Percentiles rank a stretch among this genome's conserved stretches.
Conservation (phyloP, 2,888 invertebrate genomes). For the Pterostichus niger region DNA sequence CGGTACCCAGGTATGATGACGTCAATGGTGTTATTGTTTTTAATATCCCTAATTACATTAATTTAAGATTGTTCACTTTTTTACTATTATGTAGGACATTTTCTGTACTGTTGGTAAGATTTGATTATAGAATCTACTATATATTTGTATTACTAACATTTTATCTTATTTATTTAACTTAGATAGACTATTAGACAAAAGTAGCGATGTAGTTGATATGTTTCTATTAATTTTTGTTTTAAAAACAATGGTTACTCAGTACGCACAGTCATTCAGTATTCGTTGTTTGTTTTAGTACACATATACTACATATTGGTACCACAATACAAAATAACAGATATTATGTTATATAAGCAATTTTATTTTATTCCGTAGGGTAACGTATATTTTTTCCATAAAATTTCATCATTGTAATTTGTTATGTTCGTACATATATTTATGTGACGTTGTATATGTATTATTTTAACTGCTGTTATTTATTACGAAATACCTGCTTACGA, state of each 20-base stretch:
- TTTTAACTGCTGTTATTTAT: background rate
- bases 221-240: background rate
- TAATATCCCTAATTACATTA: constrained; percentile 45
- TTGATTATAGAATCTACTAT: too few relatives aligned
- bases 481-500: background rate
- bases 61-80: constrained; percentile 26
- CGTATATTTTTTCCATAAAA: background rate
- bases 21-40: constrained; percentile 48
- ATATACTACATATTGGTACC: too few relatives aligned
- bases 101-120: background rate
- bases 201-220: background rate
- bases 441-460: background rate
- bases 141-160: background rate
- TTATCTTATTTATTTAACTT: constrained; percentile 26
- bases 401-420: background rate
- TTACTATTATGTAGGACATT: background rate
- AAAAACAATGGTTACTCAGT: constrained; percentile 28
- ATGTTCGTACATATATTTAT: background rate
- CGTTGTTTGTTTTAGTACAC: too few relatives aligned
- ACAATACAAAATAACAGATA: too few relatives aligned
- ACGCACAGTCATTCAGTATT: background rate
- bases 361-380: too few relatives aligned
- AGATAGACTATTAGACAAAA: constrained; percentile 18
- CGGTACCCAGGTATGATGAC: constrained; percentile 63
- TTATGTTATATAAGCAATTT: too few relatives aligned